These are phyloP conservation scores for Sycophila texana DNA, from an alignment of 2,888 invertebrate species.

Conservation along the genomic window DNA sequence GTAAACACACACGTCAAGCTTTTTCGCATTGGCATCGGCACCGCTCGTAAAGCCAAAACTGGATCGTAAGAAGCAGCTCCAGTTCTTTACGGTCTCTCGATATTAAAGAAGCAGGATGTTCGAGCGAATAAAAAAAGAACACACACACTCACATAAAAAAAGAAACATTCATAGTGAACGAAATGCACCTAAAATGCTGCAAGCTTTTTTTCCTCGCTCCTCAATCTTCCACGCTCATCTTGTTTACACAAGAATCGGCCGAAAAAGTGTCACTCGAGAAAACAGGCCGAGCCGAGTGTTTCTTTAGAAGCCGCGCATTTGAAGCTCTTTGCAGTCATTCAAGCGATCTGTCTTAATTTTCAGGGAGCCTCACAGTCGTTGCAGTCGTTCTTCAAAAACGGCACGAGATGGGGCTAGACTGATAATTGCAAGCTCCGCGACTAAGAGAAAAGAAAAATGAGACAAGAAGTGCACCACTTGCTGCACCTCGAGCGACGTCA, in stretches of 20 bases:
- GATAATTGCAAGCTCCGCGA: not conserved
- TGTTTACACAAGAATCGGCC: conserved; percentile 14
- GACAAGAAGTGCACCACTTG: conserved; percentile 15
- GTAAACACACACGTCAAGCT: too few relatives aligned
- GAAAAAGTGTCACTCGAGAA: not conserved
- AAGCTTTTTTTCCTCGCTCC: not conserved
- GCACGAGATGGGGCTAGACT: conserved; percentile 63
- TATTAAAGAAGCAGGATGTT: too few relatives aligned
- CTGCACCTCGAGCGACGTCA: not conserved
- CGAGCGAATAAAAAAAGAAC: too few relatives aligned
- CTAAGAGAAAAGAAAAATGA: not conserved
- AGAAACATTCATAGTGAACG: not conserved
- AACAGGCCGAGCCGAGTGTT: not conserved
- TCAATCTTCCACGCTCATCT: not conserved
- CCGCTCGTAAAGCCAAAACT: too few relatives aligned
- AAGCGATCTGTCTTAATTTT: conserved; percentile 65
- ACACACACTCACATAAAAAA: too few relatives aligned
- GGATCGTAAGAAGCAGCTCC: too few relatives aligned
- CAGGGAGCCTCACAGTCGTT: conserved; percentile 86
- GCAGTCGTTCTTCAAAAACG: conserved; percentile 79
- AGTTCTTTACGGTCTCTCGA: too few relatives aligned
- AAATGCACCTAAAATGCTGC: not conserved
- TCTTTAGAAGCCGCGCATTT: too few relatives aligned
- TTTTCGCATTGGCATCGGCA: too few relatives aligned
- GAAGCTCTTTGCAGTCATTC: not conserved